phyloP scores from a whole-genome alignment of 2,888 invertebrate species.

The Drosophila quinaria region DNA sequence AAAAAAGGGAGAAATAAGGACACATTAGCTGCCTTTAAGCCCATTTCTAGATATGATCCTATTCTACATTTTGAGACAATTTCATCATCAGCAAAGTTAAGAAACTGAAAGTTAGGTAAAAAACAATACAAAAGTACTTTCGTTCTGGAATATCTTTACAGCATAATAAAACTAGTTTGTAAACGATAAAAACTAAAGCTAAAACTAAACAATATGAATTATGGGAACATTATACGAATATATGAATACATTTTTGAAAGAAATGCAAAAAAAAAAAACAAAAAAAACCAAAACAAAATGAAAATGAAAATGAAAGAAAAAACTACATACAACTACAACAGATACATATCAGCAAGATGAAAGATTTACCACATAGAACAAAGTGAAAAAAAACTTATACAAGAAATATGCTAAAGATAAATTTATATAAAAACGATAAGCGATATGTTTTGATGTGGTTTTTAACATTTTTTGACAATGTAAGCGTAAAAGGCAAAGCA shows the following conservation, averaged over 20 bases:
- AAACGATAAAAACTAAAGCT: constrained; percentile 51
- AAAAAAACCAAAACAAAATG: constrained; percentile 34
- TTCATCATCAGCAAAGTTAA: constrained; percentile 43
- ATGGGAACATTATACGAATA: constrained; percentile 84
- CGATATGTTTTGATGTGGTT: constrained; percentile 80
- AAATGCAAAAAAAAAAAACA: constrained; percentile 46
- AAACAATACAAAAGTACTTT: constrained; percentile 24
- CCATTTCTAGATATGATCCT: constrained; percentile 56
- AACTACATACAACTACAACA: constrained; percentile 68
- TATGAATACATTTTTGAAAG: constrained; percentile 66
- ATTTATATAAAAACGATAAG: constrained; percentile 43
- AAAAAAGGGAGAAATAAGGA: constrained; percentile 23
- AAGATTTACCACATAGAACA: constrained; percentile 71
- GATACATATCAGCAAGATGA: constrained; percentile 77
- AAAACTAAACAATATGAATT: constrained; percentile 84
- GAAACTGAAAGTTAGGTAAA: constrained; percentile 9
- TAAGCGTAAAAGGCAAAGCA: constrained; percentile 75
- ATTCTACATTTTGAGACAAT: constrained; percentile 47
- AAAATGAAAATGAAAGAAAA: constrained; percentile 9
- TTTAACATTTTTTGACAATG: constrained; percentile 71
- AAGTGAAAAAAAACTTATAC: constrained; percentile 57
- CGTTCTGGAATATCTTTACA: constrained; percentile 48
- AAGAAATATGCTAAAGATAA: constrained; percentile 47
- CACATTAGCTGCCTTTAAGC: constrained; percentile 42
- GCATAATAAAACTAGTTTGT: constrained; percentile 61